Conservation (phyloP, 2,113 vertebrate species). For the Vulpes ferrilata region DNA sequence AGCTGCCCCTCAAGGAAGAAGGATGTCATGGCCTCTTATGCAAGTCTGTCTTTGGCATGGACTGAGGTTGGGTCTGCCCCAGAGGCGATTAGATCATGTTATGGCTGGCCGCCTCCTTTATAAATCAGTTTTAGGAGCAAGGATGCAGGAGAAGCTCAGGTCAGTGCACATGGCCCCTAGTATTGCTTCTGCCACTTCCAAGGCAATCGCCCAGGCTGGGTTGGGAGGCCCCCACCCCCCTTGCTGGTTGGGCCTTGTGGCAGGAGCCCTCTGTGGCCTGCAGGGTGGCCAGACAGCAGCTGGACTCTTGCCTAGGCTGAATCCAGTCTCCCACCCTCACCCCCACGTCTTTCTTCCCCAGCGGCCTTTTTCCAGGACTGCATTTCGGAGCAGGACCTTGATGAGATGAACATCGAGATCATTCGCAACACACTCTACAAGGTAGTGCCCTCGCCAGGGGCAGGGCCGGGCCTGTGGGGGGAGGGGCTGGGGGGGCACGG, state of each 20-base stretch:
- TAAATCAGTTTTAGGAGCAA: conserved; percentile 83
- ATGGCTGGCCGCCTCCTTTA: conserved; percentile 81
- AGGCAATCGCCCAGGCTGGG: not conserved
- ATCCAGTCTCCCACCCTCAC: not conserved
- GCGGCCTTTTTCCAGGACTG: conserved; percentile 99
- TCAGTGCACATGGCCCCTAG: conserved; percentile 55
- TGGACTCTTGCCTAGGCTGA: not conserved
- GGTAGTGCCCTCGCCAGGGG: conserved; percentile 84
- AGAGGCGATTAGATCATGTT: conserved; percentile 81
- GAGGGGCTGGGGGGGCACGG: not conserved
- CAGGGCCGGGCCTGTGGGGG: not conserved
- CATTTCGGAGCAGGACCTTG: conserved; percentile 99
- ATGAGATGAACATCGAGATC: conserved; percentile 99
- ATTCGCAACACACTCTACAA: conserved; percentile 99
- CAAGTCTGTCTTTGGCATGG: conserved; percentile 82
- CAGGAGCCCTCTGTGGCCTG: not conserved
- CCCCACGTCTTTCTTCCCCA: conserved; percentile 80
- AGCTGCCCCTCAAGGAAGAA: conserved; percentile 69
- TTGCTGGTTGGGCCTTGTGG: not conserved
- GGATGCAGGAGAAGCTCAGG: conserved; percentile 73
- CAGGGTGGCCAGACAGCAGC: not conserved
- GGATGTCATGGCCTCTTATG: conserved; percentile 79
- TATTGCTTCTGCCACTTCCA: conserved; percentile 63
- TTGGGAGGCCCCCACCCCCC: not conserved
- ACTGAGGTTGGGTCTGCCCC: conserved; percentile 80